Base-by-base conservation (phyloP, 2,113 vertebrate genomes). In the Nothocercus julius region DNA sequence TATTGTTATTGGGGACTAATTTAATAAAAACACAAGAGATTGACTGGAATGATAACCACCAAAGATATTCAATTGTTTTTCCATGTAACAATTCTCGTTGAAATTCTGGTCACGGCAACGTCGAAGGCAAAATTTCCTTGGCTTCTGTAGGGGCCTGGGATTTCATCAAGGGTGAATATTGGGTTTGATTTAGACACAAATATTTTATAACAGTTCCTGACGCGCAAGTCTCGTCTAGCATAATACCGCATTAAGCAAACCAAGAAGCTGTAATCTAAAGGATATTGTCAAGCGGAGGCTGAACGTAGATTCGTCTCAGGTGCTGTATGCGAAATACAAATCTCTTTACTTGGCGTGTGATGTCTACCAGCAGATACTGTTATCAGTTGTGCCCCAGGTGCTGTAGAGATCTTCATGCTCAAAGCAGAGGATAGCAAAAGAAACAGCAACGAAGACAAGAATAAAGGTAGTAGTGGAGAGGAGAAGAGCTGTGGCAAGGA, bases 91-190 rank as follows among this genome's bases (percentile, higher is more conserved):
- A 40, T 68, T 81, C 85, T 61, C 64, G 91, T 90, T 93, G 64
- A 93, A 97, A 96, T 96, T 97, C 95, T 64, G 34, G 61, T 74
- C 90, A 83, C 76, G 30, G 77, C 44, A 51, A 90, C 93, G 72
- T 77, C 0, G 1, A 94, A 95, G 47, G 51, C 68, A 95, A 86
- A 85, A 81, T 92, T 95, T 95, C 88, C 77, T 81, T 82, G 85
- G 58, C 44, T 95, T 94, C 87, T 94, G 62, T 61, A 24, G 28
- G 34, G 73, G 62, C 81, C 73, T 83, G 85, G 90, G 89, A 90
- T 96, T 95, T 86, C 85, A 92, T 93, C 82, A 91, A 49, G 80
- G 47, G 89, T 75, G 82, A 87, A 94, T 95, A 92, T 90, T 84
- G 56, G 1, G 90, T 95, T 88, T 94, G 64, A 94, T 91, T 91